A percentile compares a stretch with the other conserved stretches of the same genome.
Evolutionary conservation across 64 coral and sea anemone species (phyloP).

Genomic region (Catalaphyllia jardinei): DNA sequence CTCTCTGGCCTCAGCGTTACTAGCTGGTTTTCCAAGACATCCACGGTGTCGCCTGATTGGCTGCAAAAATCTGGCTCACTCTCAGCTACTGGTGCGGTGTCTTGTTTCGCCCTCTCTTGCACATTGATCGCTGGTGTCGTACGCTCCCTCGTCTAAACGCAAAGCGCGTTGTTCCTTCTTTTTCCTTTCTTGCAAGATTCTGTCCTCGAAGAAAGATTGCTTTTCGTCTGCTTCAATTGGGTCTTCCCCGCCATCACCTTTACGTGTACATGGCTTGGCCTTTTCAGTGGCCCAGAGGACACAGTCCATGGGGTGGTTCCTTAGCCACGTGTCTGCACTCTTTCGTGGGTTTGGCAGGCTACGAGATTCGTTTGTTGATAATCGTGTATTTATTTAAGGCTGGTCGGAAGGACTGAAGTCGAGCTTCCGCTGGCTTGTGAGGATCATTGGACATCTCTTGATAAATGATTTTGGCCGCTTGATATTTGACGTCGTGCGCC

Average conservation of each 20-base stretch:
- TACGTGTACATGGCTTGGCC: not conserved
- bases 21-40: too few relatives aligned
- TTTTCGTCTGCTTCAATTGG: not conserved
- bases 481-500: not conserved
- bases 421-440: conserved; percentile 5
- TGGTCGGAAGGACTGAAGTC: conserved; percentile 28
- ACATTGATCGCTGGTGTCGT: too few relatives aligned
- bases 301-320: conserved; percentile 41
- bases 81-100: too few relatives aligned
- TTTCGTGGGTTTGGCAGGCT: conserved; percentile 21
- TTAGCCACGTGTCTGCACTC: conserved; percentile 24
- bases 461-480: not conserved
- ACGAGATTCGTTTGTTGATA: conserved; percentile 15
- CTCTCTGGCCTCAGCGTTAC: too few relatives aligned
- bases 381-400: conserved; percentile 2
- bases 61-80: too few relatives aligned
- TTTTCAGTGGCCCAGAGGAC: conserved; percentile 22
- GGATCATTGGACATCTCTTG: conserved; percentile 12
- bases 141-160: too few relatives aligned
- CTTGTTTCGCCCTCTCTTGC: too few relatives aligned
- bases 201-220: not conserved
- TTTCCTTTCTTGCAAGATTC: too few relatives aligned
- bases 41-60: too few relatives aligned
- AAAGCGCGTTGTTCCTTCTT: too few relatives aligned
- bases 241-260: not conserved